Evolutionary conservation across 1,140 invertebrate genomes (phyloP), one percentile per base, ranked within the genome.

Genomic region (Andricus grossulariae): DNA sequence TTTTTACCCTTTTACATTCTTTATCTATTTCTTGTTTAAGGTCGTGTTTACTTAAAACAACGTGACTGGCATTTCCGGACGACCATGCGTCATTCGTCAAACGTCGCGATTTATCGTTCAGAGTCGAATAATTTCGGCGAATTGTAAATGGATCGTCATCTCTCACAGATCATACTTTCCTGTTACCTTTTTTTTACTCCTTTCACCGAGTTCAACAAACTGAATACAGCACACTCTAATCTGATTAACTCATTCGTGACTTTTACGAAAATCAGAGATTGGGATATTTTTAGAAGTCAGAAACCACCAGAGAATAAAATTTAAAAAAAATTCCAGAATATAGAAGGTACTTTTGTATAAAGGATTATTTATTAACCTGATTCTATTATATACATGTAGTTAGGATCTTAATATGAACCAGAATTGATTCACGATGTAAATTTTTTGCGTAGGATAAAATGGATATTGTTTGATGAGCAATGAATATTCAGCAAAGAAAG

Each of bases 61-160:
- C 25, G 60, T 66, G 60, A 66, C 60, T 66, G 60, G 60, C 60
- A 66, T 66, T 66, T 66, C 60, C 60, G 60, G 25, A 66, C 21
- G 25, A 66, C 60, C 60, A 66, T 66, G 39, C 60, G 60, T 66
- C 60, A 66, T 66, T 45, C 60, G 60, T 66, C 60, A 66, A 66
- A 66, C 60, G 60, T 66, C 60, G 60, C 60, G 25, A 66, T 66
- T 66, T 66, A 66, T 39, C 60, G 32, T 66, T 25, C 60, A 66
- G 16, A 39, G 25, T 66, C 60, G 60, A 66, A 66, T 66, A 25
- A 66, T 66, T 66, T 66, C 32, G 21, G 25, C 60, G 60, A 39
- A 66, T 66, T 25, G 60, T 66, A 66, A 66, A 66, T 66, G 60
- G 60, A 66, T 32, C 60, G 60, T 66, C 60, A 66, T 66, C 60